These are phyloP conservation scores for Pteropus alecto DNA, from an alignment of 2,113 vertebrate species.

Conservation along the genomic window DNA sequence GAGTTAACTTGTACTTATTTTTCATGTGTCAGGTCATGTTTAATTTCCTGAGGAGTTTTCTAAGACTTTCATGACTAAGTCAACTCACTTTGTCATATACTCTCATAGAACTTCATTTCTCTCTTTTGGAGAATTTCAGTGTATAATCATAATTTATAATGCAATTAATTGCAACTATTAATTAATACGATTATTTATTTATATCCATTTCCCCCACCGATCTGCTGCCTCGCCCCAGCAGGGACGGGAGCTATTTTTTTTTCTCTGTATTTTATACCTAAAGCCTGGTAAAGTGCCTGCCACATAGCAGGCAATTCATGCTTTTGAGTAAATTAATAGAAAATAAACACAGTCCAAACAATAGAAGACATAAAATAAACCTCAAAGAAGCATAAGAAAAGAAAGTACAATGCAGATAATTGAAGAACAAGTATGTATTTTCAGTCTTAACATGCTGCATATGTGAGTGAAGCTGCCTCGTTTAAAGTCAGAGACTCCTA, in stretches of 20 bases:
- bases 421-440: not conserved
- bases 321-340: slow-evolving; percentile 34
- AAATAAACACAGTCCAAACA: not conserved
- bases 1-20: not conserved
- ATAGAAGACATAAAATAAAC: not conserved
- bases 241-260: not conserved
- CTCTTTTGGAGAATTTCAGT: not conserved
- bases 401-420: not conserved
- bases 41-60: slow-evolving; percentile 30
- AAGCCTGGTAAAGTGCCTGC: not conserved
- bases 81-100: not conserved
- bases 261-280: not conserved
- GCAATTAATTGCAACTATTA: slow-evolving; percentile 7
- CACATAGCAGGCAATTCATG: slow-evolving; percentile 7
- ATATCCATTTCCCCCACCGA: not conserved
- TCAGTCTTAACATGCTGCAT: not conserved
- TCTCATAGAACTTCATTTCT: not conserved
- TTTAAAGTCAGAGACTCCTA: not conserved
- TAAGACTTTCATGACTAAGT: not conserved
- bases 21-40: not conserved
- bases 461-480: not conserved
- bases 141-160: not conserved
- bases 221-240: not conserved
- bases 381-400: not conserved
- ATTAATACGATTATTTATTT: slow-evolving; percentile 31